Evolutionary conservation across 1,140 invertebrate species (phyloP).

Genomic region (Apolygus lucorum): DNA sequence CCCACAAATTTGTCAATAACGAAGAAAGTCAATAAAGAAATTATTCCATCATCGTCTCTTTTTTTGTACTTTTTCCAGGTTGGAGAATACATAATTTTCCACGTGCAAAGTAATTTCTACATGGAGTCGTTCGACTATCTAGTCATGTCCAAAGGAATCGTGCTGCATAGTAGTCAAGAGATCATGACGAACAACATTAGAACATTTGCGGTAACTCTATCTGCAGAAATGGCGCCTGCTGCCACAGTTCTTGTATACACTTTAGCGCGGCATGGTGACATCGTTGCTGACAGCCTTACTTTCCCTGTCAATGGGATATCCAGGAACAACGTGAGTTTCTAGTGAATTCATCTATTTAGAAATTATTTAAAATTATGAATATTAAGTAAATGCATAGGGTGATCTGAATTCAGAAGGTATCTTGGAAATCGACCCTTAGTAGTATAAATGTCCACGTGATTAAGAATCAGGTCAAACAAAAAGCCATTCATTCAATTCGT

Average conservation of each 20-base stretch:
- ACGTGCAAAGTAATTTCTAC: constrained; percentile 84
- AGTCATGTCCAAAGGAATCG: constrained; percentile 79
- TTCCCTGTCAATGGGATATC: constrained; percentile 92
- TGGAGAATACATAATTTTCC: constrained; percentile 89
- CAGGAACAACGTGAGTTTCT: constrained; percentile 65
- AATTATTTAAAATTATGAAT: neutral
- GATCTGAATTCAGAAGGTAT: no score
- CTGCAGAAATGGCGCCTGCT: constrained; percentile 88
- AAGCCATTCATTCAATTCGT: no score
- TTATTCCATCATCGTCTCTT: no score
- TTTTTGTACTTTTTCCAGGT: constrained; percentile 53
- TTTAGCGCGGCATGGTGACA: constrained; percentile 68
- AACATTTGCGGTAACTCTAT: constrained; percentile 81
- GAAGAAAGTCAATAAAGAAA: no score
- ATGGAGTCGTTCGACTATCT: constrained; percentile 85
- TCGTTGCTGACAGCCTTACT: constrained; percentile 84
- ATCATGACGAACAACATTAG: constrained; percentile 57
- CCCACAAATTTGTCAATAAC: no score
- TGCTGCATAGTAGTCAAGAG: constrained; percentile 61
- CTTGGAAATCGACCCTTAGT: no score
- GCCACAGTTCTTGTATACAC: constrained; percentile 85
- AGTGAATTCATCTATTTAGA: constrained; percentile 1
- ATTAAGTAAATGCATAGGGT: no score
- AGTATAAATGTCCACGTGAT: no score
- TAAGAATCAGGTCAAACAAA: no score